These are phyloP conservation scores for Cyprinus carpio DNA, from an alignment of 2,113 vertebrate species.

Conservation along the genomic window DNA sequence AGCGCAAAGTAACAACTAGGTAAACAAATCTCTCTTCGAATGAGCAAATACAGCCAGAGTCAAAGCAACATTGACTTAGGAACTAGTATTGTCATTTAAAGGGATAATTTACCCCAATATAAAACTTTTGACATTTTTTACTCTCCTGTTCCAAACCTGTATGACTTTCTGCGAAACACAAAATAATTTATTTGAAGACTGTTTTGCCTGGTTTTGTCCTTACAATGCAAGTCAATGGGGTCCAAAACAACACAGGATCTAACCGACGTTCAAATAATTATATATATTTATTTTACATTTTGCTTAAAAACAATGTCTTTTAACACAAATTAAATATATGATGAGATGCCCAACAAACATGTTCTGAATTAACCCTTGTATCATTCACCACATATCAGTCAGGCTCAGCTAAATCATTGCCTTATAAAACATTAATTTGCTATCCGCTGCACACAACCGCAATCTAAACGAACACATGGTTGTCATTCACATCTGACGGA, in stretches of 20 bases:
- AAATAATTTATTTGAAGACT: too few relatives aligned
- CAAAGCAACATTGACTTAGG: background rate
- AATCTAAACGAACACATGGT: background rate
- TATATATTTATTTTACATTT: background rate
- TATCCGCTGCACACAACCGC: constrained; percentile 13
- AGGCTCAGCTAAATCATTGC: constrained; percentile 46
- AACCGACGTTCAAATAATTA: too few relatives aligned
- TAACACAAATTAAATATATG: background rate
- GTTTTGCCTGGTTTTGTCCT: background rate
- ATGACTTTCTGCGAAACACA: background rate
- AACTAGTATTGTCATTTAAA: background rate
- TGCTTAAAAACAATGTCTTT: background rate
- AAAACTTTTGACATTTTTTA: background rate
- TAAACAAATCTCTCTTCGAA: constrained; percentile 32
- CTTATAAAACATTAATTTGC: constrained; percentile 60
- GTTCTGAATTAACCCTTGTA: constrained; percentile 57
- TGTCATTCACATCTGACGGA: background rate
- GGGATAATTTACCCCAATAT: background rate
- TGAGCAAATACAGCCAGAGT: constrained; percentile 19
- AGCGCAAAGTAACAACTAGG: constrained; percentile 24
- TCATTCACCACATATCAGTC: constrained; percentile 7
- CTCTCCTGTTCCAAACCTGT: background rate
- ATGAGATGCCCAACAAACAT: background rate
- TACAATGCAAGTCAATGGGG: background rate
- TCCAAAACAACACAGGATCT: background rate